Evolutionary conservation across 2,797 vertebrate species (phyloP).

Genomic region (Hylomyscus alleni): DNA sequence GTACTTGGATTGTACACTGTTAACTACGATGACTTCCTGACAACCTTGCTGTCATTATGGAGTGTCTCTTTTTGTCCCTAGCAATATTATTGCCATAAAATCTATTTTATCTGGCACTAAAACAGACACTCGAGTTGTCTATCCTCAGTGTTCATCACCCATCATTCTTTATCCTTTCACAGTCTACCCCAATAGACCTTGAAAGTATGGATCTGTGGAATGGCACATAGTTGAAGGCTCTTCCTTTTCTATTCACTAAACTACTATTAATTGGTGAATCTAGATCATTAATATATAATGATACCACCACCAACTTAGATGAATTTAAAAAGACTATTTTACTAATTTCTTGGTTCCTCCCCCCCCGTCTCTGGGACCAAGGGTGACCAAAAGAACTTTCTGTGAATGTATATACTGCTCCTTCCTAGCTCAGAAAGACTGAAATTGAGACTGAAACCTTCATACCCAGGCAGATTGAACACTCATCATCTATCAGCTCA

Average conservation of each 20-base stretch:
- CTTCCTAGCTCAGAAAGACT: not conserved
- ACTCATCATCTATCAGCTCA: not conserved
- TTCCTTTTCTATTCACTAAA: not conserved
- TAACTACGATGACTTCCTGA: not conserved
- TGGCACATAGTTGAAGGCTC: fast-evolving
- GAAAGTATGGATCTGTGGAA: not conserved
- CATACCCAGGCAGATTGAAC: not conserved
- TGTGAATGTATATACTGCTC: not conserved
- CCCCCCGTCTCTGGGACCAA: not conserved
- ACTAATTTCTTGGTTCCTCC: not conserved
- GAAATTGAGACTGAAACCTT: too few species aligned
- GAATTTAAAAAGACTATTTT: not conserved
- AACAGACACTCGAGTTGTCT: not conserved
- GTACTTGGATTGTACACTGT: not conserved
- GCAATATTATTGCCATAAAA: not conserved
- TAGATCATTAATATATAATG: not conserved
- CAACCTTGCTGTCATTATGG: not conserved
- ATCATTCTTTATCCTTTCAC: not conserved
- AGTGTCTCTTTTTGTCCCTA: too few species aligned
- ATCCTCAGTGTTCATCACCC: not conserved
- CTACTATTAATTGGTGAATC: not conserved
- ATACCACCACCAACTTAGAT: not conserved
- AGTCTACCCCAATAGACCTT: too few species aligned
- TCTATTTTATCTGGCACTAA: not conserved
- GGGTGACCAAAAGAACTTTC: not conserved